These are phyloP conservation scores for Glyphotaelius pellucidus DNA, from an alignment of 2,888 invertebrate species.

Conservation along the genomic window DNA sequence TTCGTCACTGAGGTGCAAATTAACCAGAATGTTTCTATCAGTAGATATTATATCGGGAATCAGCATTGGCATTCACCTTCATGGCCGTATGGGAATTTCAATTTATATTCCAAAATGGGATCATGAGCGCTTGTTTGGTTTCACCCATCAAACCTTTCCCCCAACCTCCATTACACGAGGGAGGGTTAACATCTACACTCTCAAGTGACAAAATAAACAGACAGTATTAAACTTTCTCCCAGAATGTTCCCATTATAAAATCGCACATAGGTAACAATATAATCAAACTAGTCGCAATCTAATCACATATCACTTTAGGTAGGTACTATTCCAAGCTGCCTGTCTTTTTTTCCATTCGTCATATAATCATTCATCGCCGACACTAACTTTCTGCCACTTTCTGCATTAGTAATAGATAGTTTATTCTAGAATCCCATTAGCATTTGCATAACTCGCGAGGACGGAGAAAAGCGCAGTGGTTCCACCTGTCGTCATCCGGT, in stretches of 20 bases:
- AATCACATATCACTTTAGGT: not conserved
- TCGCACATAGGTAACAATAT: not conserved
- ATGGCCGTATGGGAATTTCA: slow-evolving; percentile 56
- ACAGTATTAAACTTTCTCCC: not conserved
- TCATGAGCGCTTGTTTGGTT: slow-evolving; percentile 62
- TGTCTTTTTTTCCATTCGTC: slow-evolving; percentile 4
- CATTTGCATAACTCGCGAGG: slow-evolving; percentile 54
- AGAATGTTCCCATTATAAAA: not conserved
- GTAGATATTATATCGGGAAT: not conserved
- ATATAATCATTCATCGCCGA: slow-evolving; percentile 5
- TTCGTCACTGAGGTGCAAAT: too few relatives aligned
- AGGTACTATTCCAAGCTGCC: not conserved
- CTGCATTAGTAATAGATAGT: slow-evolving; percentile 28
- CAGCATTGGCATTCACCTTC: not conserved
- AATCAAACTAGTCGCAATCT: not conserved
- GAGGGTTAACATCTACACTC: not conserved
- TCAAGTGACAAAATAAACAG: not conserved
- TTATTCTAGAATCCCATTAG: slow-evolving; percentile 37
- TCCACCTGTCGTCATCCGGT: slow-evolving; percentile 59
- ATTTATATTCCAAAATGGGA: slow-evolving; percentile 64
- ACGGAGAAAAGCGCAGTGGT: slow-evolving; percentile 54
- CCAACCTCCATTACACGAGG: not conserved
- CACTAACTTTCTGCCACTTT: slow-evolving; percentile 13
- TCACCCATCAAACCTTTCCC: slow-evolving; percentile 17
- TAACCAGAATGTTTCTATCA: too few relatives aligned